Evolutionary conservation across 2,113 vertebrate species (phyloP), one percentile per base, ranked within the genome.

Genomic region (Junco hyemalis): DNA sequence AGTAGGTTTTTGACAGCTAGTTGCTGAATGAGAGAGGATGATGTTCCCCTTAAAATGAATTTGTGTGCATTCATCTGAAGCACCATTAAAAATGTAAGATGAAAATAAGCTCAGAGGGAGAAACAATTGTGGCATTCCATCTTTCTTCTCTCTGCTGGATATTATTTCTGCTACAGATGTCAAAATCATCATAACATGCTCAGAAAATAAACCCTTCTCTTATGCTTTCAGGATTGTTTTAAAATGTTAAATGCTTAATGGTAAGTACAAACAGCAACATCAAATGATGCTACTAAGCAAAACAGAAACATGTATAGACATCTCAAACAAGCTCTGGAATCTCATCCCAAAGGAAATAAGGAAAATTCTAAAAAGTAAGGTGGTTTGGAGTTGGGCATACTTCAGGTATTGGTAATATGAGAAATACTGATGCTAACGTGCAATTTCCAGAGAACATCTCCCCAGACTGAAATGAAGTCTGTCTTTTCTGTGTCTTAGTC

Each of bases 241-340:
- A 83, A 86, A 81, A 69, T 88, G 86, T 93, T 90, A 93, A 86
- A 48, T 76, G 25, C 45, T 79, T 40, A 47, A n/a, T 51, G 96
- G 95, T 97, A 97, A 97, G 97, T 97, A 93, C 29, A 61, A 57
- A 20, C 29, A 85, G 66, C 63, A 80, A 77, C 54, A 74, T 60
- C 65, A 71, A 90, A 73, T 8, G 5, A 90, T 83, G 48, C 25
- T 65, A 9, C 33, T 59, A 14, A 64, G 54, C 42, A 70, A 70
- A 84, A 51, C 11, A 80, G 59, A 76, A 81, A 91, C 35, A 31
- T 38, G 47, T 22, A 48, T 8, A 54, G 40, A 35, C 40, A 86
- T 36, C n/a, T 92, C 84, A 63, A 71, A 59, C 57, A 38, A 88
- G 33, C 31, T 89, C 31, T 93, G 60, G 33, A 86, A 51, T 87